Percentiles rank a stretch among this genome's conserved stretches.
These are phyloP conservation scores for Drosophila sechellia DNA, from an alignment of 1,140 invertebrate genomes.

Conservation along the genomic window DNA sequence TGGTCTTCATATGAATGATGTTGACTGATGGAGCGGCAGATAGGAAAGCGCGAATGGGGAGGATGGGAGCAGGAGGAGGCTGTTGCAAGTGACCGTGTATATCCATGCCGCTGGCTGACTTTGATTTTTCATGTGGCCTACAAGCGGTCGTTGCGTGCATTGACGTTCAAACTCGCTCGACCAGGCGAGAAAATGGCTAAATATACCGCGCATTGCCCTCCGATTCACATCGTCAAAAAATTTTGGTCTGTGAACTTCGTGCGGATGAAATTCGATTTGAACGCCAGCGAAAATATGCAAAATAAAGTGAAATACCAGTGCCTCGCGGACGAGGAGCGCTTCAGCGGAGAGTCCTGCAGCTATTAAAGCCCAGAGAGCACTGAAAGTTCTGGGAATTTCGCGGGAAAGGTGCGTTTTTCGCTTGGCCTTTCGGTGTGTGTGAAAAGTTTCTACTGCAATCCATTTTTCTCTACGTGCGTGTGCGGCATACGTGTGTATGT, in stretches of 20 bases:
- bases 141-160: constrained; percentile 41
- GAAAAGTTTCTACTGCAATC: constrained; percentile 81
- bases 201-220: constrained; percentile 1
- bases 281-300: constrained; percentile 64
- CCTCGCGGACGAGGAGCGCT: constrained; percentile 42
- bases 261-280: constrained; percentile 26
- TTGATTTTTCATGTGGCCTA: constrained; percentile 55
- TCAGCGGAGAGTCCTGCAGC: constrained; percentile 17
- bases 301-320: constrained; percentile 67
- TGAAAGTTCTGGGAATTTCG: constrained; percentile 9
- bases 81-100: constrained; percentile 33
- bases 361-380: constrained; percentile 6
- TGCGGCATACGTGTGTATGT: constrained; percentile 47
- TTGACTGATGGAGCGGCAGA: constrained; percentile 49
- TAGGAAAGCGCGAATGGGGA: constrained; percentile 9
- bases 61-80: neutral
- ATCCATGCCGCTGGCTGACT: constrained; percentile 51
- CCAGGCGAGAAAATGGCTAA: neutral
- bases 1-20: constrained; percentile 46
- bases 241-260: constrained; percentile 13
- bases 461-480: constrained; percentile 76
- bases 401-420: constrained; percentile 49
- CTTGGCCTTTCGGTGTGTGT: constrained; percentile 53
- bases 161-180: constrained; percentile 61
- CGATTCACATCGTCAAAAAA: constrained; percentile 9